phyloP scores from a whole-genome alignment of 2,888 invertebrate genomes.

The Cacoxenus indagator region DNA sequence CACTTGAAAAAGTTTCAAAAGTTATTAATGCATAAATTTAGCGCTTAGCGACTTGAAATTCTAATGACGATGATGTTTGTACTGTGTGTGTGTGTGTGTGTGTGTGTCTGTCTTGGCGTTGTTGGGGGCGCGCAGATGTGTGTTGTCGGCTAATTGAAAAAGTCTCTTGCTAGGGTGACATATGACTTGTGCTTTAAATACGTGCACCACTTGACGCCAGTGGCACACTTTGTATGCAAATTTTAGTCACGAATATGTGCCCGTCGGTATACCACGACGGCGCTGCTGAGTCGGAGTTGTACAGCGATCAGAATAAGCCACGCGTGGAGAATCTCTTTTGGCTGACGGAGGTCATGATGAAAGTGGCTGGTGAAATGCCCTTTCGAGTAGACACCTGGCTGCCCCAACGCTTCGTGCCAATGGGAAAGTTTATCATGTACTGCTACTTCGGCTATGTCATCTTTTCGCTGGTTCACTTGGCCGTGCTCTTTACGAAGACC shows the following conservation, averaged over 20 bases:
- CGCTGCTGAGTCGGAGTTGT: slow-evolving; percentile 41
- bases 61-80: not conserved
- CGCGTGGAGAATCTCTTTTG: slow-evolving; percentile 48
- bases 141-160: not conserved
- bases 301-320: slow-evolving; percentile 42
- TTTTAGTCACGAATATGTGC: slow-evolving; percentile 37
- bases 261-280: slow-evolving; percentile 42
- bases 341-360: slow-evolving; percentile 43
- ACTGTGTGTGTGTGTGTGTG: not conserved
- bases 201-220: slow-evolving; percentile 23
- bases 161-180: not conserved
- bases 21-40: slow-evolving; percentile 60
- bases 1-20: slow-evolving; percentile 51
- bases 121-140: not conserved
- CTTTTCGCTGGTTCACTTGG: slow-evolving; percentile 47
- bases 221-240: slow-evolving; percentile 28
- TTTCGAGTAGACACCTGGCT: slow-evolving; percentile 36
- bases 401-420: slow-evolving; percentile 29
- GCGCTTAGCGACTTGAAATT: not conserved
- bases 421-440: slow-evolving; percentile 24
- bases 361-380: slow-evolving; percentile 48
- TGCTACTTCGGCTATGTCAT: slow-evolving; percentile 41
- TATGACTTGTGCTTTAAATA: slow-evolving; percentile 44
- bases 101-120: not conserved
- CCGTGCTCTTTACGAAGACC: slow-evolving; percentile 52